A percentile compares a stretch with the other conserved stretches of the same genome.
phyloP scores from a whole-genome alignment of 2,888 invertebrate genomes.

The Epirrita christyi region DNA sequence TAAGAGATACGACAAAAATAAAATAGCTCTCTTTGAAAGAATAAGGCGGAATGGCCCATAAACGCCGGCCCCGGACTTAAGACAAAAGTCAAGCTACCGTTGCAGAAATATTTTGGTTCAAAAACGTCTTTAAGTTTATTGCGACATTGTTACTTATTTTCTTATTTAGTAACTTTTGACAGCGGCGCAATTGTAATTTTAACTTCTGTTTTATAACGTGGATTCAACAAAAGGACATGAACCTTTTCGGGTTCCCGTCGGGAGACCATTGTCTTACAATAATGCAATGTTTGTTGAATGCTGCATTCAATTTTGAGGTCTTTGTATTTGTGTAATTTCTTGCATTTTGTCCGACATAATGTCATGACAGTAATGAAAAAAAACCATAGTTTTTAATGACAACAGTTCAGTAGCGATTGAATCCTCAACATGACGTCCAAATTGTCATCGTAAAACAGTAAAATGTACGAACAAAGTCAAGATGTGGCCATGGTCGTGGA shows the following conservation, averaged over 20 bases:
- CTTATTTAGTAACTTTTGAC: conserved; percentile 71
- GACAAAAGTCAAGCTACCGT: conserved; percentile 78
- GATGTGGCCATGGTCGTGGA: no score
- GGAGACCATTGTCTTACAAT: conserved; percentile 48
- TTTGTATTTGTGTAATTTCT: conserved; percentile 30
- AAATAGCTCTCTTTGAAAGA: conserved; percentile 70
- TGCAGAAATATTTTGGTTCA: conserved; percentile 74
- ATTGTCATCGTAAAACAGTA: no score
- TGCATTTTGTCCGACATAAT: conserved; percentile 30
- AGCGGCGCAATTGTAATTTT: conserved; percentile 68
- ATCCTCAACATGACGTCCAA: conserved; percentile 14
- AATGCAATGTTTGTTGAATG: conserved; percentile 38
- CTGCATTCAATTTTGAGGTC: conserved; percentile 33
- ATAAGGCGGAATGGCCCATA: conserved; percentile 78
- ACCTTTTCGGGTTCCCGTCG: conserved; percentile 45
- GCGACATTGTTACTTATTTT: conserved; percentile 75
- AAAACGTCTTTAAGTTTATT: conserved; percentile 74
- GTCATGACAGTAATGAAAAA: conserved; percentile 20
- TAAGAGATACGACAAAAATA: conserved; percentile 77
- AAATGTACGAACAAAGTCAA: no score
- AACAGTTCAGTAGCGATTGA: conserved; percentile 24
- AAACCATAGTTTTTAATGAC: background rate
- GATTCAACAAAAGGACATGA: conserved; percentile 54
- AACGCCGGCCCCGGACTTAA: conserved; percentile 62
- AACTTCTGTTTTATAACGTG: conserved; percentile 75